These are phyloP conservation scores for Ashinkailepas kermadecensis DNA, from an alignment of 2,888 invertebrate species.

Conservation along the genomic window DNA sequence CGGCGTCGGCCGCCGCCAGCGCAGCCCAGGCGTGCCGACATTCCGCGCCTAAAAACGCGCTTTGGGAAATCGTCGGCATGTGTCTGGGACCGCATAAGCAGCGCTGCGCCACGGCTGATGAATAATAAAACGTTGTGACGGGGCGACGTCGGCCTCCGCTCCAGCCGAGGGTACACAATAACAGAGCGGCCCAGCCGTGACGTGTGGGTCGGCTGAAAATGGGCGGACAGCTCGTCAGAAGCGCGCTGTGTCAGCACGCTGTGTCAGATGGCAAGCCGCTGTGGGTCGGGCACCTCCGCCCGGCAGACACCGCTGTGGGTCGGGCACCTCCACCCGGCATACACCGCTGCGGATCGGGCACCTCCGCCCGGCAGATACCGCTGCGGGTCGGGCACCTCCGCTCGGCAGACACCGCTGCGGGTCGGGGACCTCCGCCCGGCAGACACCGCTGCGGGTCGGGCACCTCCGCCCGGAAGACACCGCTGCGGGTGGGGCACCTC, in stretches of 20 bases:
- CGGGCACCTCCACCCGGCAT: neutral
- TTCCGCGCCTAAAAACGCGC: neutral
- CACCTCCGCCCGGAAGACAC: too few species aligned
- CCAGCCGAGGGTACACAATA: neutral
- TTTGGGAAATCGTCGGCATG: neutral
- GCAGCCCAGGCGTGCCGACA: neutral
- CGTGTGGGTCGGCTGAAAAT: neutral
- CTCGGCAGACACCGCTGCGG: too few species aligned
- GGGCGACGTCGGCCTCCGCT: neutral
- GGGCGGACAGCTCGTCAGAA: neutral
- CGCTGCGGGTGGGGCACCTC: too few species aligned
- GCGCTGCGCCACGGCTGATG: neutral
- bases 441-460: too few species aligned
- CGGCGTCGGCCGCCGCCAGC: neutral
- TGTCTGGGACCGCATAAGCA: neutral
- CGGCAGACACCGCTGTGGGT: neutral
- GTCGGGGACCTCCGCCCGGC: too few species aligned
- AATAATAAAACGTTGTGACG: conserved; percentile 5
- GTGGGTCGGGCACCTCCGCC: neutral
- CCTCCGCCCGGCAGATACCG: too few species aligned
- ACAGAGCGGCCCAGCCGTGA: neutral
- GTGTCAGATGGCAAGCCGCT: neutral
- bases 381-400: too few species aligned
- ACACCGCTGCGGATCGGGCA: too few species aligned
- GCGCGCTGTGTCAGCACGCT: neutral